Conservation (phyloP, 1,140 invertebrate species). For the Drosophila serrata region DNA sequence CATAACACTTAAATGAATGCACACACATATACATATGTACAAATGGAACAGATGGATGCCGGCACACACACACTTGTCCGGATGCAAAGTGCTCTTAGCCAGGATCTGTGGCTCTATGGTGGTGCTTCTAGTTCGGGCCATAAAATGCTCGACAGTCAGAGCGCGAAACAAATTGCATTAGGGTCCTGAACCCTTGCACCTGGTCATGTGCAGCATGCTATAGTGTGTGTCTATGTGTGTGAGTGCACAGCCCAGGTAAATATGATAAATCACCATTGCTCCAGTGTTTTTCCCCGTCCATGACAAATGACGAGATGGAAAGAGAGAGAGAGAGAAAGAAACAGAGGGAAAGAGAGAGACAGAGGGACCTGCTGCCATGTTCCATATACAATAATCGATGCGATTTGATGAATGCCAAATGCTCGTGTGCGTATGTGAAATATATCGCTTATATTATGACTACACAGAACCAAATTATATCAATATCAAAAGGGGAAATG, state of each 20-base stretch:
- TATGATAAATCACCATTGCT: constrained; percentile 77
- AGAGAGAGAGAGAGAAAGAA: constrained; percentile 11
- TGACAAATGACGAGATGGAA: constrained; percentile 71
- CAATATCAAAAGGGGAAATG: neutral
- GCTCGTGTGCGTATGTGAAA: constrained; percentile 27
- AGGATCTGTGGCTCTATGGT: constrained; percentile 15
- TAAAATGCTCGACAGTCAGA: constrained; percentile 73
- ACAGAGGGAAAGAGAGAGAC: neutral
- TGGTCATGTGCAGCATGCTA: constrained; percentile 42
- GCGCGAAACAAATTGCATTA: constrained; percentile 79
- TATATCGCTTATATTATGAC: constrained; percentile 62
- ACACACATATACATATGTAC: constrained; percentile 13
- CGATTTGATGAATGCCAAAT: constrained; percentile 79
- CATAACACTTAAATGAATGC: constrained; percentile 74
- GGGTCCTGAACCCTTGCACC: constrained; percentile 76
- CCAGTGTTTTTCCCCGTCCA: constrained; percentile 49
- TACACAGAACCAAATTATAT: constrained; percentile 7
- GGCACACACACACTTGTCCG: constrained; percentile 21
- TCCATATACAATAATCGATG: constrained; percentile 78
- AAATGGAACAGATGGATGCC: constrained; percentile 15
- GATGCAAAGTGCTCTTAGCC: constrained; percentile 35
- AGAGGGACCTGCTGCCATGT: constrained; percentile 13
- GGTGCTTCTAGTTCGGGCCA: constrained; percentile 58
- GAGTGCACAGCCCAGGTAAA: constrained; percentile 63
- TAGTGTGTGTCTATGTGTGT: constrained; percentile 19